Base-by-base conservation (phyloP, 2,888 invertebrate species). In the Rutpela maculata region DNA sequence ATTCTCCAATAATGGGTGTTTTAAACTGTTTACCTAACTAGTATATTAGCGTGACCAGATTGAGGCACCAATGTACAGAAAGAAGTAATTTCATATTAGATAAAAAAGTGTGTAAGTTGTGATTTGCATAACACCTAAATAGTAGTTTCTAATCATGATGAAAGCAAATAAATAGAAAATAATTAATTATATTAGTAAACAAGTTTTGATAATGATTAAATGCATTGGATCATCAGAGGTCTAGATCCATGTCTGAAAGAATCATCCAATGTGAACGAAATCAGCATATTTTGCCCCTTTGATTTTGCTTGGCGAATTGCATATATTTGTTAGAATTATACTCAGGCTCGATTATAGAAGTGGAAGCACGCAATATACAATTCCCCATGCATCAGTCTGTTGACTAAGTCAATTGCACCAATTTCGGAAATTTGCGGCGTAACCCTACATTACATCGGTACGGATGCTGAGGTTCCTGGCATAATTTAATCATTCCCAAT, bases 371-470 rank as follows among this genome's bases (percentile, higher is more conserved):
- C n/a, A 50, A 50, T 50, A 50, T n/a, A 50, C 50, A 50, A 50
- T 50, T 50, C 50, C 50, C 15, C 15, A n/a, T n/a, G n/a, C n/a
- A 50, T 50, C 50, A n/a, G 6, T 50, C 4, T 50, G 50, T 50
- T 50, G 50, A 50, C 50, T 50, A 50, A 50, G 50, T 50, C 50
- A 50, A 50, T 50, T 50, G 50, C 50, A 50, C 50, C 50, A 50
- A n/a, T 50, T 50, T 50, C 50, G 50, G 50, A 50, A 50, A 50
- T 50, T 50, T 50, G 50, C 50, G 50, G 50, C 50, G 50, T 50
- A 50, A 50, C 50, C 50, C 50, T 50, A 50, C 50, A 50, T 50
- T 50, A 50, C 50, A n/a, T 50, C 50, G 50, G 50, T 50, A 50
- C 50, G 50, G 50, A 50, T n/a, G 15, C 50, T 50, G 50, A 50